Evolutionary conservation across 2,797 vertebrate species (phyloP).

Genomic region (Erethizon dorsatum): DNA sequence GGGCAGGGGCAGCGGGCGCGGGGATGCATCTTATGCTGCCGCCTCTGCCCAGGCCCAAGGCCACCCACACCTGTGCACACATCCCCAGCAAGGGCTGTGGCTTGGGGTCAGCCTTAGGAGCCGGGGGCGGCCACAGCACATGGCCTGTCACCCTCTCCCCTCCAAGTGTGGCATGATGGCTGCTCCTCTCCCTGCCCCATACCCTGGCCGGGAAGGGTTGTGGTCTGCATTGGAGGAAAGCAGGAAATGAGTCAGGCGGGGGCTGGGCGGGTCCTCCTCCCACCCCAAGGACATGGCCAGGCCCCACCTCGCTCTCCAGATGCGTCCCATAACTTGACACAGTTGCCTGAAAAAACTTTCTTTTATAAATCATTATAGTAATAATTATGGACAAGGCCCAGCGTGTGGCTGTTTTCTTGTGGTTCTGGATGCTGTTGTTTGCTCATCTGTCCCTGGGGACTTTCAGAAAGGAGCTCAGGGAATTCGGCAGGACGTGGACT

Average conservation of each 20-base stretch:
- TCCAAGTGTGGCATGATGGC: slow-evolving; percentile 42
- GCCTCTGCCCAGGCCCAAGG: neutral
- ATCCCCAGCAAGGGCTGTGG: neutral
- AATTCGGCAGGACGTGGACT: neutral
- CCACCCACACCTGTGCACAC: neutral
- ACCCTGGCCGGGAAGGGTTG: slow-evolving; percentile 79
- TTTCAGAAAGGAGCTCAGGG: neutral
- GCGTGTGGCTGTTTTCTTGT: slow-evolving; percentile 72
- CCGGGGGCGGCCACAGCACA: neutral
- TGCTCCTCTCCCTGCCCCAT: neutral
- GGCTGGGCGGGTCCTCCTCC: neutral
- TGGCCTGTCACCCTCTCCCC: neutral
- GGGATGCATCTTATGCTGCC: neutral
- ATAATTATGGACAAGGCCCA: slow-evolving; percentile 88
- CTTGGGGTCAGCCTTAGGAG: neutral
- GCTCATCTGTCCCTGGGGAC: neutral
- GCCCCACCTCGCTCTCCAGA: slow-evolving; percentile 44
- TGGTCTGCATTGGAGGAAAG: slow-evolving; percentile 78
- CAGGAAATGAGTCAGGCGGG: slow-evolving; percentile 49
- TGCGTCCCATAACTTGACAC: slow-evolving; percentile 92
- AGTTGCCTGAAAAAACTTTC: slow-evolving; percentile 91
- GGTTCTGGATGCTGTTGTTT: slow-evolving; percentile 54
- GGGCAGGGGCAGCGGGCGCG: neutral
- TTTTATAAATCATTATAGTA: slow-evolving; percentile 94
- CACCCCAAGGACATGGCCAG: slow-evolving; percentile 44